These are phyloP conservation scores for Drosophila cognata DNA, from an alignment of 2,888 invertebrate species.

Conservation along the genomic window DNA sequence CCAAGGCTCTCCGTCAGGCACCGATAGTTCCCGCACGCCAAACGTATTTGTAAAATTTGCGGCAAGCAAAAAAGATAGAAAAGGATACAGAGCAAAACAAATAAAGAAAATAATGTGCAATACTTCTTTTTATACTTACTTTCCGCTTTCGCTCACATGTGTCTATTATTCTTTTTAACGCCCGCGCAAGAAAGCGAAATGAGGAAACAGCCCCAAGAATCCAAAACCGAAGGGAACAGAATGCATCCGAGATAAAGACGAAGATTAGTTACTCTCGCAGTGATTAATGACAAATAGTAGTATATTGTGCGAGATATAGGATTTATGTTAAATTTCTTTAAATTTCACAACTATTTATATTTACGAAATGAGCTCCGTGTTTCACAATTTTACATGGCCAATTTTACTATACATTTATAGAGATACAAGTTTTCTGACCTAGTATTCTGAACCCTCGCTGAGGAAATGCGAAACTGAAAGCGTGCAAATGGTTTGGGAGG, in stretches of 20 bases:
- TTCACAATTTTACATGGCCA: neutral
- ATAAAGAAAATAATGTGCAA: constrained; percentile 50
- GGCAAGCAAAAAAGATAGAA: constrained; percentile 23
- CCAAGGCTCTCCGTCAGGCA: constrained; percentile 20
- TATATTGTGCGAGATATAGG: neutral
- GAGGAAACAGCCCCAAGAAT: constrained; percentile 19
- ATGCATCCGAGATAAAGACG: neutral
- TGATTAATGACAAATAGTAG: neutral
- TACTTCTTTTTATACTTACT: constrained; percentile 43
- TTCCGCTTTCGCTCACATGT: constrained; percentile 56
- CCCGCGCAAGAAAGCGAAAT: constrained; percentile 36
- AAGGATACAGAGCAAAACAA: constrained; percentile 11
- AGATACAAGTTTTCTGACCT: neutral
- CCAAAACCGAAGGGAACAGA: constrained; percentile 14
- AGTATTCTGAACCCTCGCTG: neutral
- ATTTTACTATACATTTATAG: neutral
- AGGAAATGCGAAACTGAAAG: constrained; percentile 30
- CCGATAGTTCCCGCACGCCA: constrained; percentile 38
- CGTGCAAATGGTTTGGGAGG: constrained; percentile 19
- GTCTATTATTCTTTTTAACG: constrained; percentile 55
- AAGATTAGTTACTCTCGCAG: constrained; percentile 20
- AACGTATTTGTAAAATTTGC: constrained; percentile 76
- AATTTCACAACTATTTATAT: neutral
- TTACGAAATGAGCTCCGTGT: neutral
- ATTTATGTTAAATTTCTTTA: neutral